phyloP scores from a whole-genome alignment of 2,113 vertebrate species.

The Electrona antarctica region DNA sequence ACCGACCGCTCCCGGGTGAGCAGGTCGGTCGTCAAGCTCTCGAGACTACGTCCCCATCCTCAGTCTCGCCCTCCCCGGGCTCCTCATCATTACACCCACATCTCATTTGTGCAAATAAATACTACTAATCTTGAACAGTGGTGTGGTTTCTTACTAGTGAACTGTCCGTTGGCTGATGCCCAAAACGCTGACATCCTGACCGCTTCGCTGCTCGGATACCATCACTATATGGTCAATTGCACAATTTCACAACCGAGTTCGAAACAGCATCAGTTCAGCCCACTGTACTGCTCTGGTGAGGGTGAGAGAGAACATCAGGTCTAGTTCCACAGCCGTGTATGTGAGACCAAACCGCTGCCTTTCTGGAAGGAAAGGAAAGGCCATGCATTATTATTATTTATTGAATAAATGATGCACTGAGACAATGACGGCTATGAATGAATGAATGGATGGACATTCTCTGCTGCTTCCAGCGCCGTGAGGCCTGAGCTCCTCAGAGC shows the following conservation, averaged over 20 bases:
- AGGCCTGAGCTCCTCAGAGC: constrained; percentile 71
- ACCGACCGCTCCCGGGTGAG: too few species aligned
- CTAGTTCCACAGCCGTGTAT: constrained; percentile 32
- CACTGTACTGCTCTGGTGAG: neutral
- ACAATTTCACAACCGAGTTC: constrained; percentile 3
- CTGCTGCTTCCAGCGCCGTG: constrained; percentile 55
- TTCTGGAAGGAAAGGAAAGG: constrained; percentile 37
- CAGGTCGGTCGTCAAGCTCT: too few species aligned
- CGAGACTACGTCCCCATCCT: too few species aligned
- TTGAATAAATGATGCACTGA: constrained; percentile 63
- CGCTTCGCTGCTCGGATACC: constrained; percentile 17
- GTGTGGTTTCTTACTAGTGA: too few species aligned
- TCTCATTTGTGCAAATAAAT: too few species aligned
- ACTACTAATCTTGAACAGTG: too few species aligned
- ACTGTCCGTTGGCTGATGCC: constrained; percentile 8
- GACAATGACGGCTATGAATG: constrained; percentile 49
- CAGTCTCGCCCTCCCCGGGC: too few species aligned
- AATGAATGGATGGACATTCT: constrained; percentile 60
- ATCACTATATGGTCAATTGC: constrained; percentile 7
- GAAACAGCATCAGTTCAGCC: too few species aligned
- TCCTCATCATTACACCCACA: too few species aligned
- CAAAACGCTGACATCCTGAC: constrained; percentile 22
- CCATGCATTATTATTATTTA: constrained; percentile 43
- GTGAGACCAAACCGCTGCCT: constrained; percentile 34
- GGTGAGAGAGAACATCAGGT: constrained; percentile 11